Evolutionary conservation across 2,888 invertebrate species (phyloP).

Genomic region (Temnothorax rugatulus): DNA sequence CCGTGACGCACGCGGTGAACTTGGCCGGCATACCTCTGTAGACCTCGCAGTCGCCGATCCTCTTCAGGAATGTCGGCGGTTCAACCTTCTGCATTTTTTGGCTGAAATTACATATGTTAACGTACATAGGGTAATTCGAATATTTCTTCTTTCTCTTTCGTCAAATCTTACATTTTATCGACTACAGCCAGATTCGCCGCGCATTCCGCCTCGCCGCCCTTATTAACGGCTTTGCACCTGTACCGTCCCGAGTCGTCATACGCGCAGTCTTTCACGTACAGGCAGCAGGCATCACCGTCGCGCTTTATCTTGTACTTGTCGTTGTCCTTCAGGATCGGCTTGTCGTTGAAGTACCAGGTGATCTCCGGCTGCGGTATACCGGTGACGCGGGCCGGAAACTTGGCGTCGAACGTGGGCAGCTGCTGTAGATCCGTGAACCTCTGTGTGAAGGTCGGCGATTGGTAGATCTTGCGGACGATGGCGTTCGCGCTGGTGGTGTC

Average conservation of each 20-base stretch:
- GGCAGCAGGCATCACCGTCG: conserved; percentile 93
- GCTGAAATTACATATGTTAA: conserved; percentile 85
- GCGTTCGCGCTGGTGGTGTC: conserved; percentile 91
- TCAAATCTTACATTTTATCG: conserved; percentile 91
- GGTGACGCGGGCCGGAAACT: conserved; percentile 93
- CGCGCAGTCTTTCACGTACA: conserved; percentile 91
- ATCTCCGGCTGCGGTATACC: conserved; percentile 95
- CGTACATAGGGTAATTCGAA: background rate
- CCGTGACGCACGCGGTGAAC: conserved; percentile 97
- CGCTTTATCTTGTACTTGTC: conserved; percentile 92
- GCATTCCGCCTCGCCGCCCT: conserved; percentile 93
- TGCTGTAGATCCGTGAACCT: conserved; percentile 90
- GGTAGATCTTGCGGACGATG: conserved; percentile 92
- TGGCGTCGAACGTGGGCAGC: conserved; percentile 93
- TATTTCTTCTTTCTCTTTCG: background rate
- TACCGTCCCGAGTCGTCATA: conserved; percentile 91
- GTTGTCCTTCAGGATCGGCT: conserved; percentile 89
- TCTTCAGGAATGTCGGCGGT: conserved; percentile 95
- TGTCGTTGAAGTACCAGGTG: conserved; percentile 95
- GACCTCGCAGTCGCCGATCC: conserved; percentile 95
- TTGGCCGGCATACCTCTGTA: conserved; percentile 96
- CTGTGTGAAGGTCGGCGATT: conserved; percentile 93
- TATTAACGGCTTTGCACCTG: conserved; percentile 92
- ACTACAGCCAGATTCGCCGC: conserved; percentile 92
- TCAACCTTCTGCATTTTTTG: conserved; percentile 92